Conservation (phyloP, 2,797 vertebrate species). For the Parauchenoglanis ngamensis region DNA sequence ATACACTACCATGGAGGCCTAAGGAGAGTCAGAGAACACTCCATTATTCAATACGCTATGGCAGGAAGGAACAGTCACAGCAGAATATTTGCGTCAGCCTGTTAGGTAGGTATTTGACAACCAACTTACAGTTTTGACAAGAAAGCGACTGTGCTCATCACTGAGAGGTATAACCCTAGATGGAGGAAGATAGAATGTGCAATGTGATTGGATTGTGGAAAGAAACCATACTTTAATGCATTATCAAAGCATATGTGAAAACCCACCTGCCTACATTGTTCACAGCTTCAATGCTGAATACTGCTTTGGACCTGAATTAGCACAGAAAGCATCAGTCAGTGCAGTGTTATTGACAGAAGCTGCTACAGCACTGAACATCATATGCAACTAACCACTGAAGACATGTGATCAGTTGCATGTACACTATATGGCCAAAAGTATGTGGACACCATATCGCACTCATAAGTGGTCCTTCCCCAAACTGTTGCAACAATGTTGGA, state of each 20-base stretch:
- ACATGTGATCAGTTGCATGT: neutral
- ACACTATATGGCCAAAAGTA: neutral
- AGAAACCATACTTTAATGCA: neutral
- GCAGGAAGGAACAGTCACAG: neutral
- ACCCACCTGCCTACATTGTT: constrained; percentile 88
- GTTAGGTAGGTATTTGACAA: neutral
- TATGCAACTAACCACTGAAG: neutral
- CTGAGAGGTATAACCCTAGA: constrained; percentile 83
- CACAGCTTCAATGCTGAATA: constrained; percentile 91
- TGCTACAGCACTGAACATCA: neutral
- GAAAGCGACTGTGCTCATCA: constrained; percentile 78
- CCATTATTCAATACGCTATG: neutral
- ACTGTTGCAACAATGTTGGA: neutral
- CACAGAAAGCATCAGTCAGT: neutral
- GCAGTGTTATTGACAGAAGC: neutral
- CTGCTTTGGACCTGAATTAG: constrained; percentile 79
- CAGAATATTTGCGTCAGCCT: neutral
- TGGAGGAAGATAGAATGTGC: constrained; percentile 39
- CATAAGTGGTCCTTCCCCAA: neutral
- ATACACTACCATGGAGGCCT: constrained; percentile 87
- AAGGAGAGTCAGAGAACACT: neutral
- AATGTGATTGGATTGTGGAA: neutral
- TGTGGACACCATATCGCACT: neutral
- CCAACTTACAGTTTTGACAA: constrained; percentile 89
- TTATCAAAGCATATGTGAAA: neutral